phyloP scores from a whole-genome alignment of 2,888 invertebrate species.

The Scaptomyza cyrtandrae region DNA sequence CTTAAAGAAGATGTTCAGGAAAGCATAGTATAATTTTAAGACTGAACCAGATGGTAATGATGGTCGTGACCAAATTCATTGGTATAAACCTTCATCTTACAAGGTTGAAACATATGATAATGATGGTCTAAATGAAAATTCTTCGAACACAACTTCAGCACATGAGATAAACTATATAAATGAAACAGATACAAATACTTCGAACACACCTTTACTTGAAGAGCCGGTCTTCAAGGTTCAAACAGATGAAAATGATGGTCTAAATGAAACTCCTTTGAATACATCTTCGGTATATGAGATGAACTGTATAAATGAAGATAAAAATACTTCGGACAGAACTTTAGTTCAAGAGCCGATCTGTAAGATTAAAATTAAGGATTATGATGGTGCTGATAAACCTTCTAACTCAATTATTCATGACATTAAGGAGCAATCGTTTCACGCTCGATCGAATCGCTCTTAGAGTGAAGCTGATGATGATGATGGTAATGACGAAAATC shows the following conservation, averaged over 20 bases:
- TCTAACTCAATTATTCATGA: background rate
- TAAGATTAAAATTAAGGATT: background rate
- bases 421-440: background rate
- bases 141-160: background rate
- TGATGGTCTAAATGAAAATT: background rate
- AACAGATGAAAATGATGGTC: background rate
- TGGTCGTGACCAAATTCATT: background rate
- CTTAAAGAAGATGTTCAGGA: background rate
- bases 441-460: no score
- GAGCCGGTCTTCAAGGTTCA: background rate
- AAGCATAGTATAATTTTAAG: background rate
- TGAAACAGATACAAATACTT: background rate
- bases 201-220: background rate
- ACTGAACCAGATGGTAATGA: background rate
- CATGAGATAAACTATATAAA: background rate
- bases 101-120: background rate
- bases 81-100: background rate
- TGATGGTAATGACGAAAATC: no score
- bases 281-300: background rate
- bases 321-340: background rate
- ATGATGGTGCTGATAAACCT: no score
- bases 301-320: background rate
- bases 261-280: background rate
- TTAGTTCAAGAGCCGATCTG: background rate
- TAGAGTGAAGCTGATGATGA: no score